Evolutionary conservation across 1,140 invertebrate genomes (phyloP).

Genomic region (Idris sp.): DNA sequence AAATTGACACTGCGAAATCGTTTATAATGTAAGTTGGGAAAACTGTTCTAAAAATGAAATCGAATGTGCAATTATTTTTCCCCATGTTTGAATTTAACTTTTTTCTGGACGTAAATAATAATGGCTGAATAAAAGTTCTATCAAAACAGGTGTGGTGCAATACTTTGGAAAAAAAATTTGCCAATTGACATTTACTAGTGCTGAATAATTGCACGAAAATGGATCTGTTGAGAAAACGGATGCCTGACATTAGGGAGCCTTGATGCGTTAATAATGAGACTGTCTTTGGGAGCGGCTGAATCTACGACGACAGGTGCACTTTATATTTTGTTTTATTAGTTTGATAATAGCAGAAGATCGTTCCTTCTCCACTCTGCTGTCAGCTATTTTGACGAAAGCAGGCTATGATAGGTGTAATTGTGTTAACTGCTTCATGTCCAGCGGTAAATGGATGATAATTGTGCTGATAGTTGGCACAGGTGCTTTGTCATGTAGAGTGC

Average conservation of each 20-base stretch:
- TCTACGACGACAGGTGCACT: conserved; percentile 74
- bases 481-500: conserved; percentile 60
- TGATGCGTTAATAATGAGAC: conserved; percentile 72
- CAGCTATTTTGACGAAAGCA: conserved; percentile 48
- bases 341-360: conserved; percentile 51
- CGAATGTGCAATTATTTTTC: too few species aligned
- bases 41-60: too few species aligned
- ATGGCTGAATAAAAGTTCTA: too few species aligned
- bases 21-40: too few species aligned
- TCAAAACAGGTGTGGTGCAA: too few species aligned
- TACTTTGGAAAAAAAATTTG: too few species aligned
- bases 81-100: too few species aligned
- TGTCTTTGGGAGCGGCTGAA: conserved; percentile 69
- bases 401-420: conserved; percentile 75
- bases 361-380: conserved; percentile 26
- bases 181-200: neutral
- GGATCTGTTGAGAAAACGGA: conserved; percentile 64
- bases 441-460: conserved; percentile 78
- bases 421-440: conserved; percentile 74
- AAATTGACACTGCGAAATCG: too few species aligned
- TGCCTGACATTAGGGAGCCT: conserved; percentile 69
- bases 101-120: too few species aligned
- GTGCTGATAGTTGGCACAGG: conserved; percentile 65
- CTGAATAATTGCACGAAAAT: conserved; percentile 3
- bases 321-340: conserved; percentile 68